phyloP scores from a whole-genome alignment of 2,797 vertebrate genomes.

The Babyrousa celebensis region DNA sequence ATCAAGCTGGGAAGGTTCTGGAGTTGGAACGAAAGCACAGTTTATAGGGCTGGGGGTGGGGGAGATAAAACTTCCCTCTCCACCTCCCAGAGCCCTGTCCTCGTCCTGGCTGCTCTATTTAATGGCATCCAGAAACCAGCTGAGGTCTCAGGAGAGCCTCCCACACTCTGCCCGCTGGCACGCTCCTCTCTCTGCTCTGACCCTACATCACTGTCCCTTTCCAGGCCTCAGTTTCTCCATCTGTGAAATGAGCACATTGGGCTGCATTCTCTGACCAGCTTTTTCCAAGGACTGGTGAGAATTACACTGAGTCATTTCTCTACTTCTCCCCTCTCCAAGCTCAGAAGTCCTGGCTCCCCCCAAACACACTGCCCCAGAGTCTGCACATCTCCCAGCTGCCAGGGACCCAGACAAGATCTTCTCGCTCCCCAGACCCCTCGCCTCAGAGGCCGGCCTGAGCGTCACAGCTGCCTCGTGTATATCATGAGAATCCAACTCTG shows the following conservation, averaged over 20 bases:
- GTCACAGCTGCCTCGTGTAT: conserved; percentile 36
- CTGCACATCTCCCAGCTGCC: not conserved
- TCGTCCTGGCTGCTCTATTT: not conserved
- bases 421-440: not conserved
- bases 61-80: not conserved
- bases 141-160: not conserved
- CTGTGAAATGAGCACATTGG: not conserved
- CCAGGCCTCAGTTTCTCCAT: conserved; percentile 15
- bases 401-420: not conserved
- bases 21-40: not conserved
- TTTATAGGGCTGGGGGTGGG: accelerated
- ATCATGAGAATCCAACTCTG: conserved; percentile 14
- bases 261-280: not conserved
- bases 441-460: not conserved
- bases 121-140: not conserved
- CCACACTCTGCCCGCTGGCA: not conserved
- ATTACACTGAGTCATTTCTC: not conserved
- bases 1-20: not conserved
- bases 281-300: not conserved
- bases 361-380: not conserved
- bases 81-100: not conserved
- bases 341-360: not conserved
- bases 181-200: not conserved
- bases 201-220: not conserved
- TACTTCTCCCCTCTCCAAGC: not conserved